Conservation (phyloP, 2,113 vertebrate species). For the Bos taurus region DNA sequence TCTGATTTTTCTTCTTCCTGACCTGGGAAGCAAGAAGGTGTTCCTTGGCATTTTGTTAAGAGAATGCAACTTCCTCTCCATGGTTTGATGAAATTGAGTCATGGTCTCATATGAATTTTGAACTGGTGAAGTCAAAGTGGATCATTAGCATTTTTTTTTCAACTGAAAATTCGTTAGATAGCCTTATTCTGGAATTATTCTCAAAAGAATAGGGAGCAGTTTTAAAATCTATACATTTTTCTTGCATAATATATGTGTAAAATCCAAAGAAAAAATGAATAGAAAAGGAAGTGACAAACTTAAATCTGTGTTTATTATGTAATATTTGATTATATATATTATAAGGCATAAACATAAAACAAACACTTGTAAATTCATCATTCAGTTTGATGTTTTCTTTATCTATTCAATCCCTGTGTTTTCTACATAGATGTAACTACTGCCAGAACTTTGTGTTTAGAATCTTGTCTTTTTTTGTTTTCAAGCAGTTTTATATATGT, state of each 20-base stretch:
- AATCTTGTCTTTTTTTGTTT: constrained; percentile 23
- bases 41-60: not conserved
- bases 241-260: not conserved
- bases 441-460: not conserved
- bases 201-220: not conserved
- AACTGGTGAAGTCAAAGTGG: not conserved
- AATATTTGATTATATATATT: not conserved
- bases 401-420: not conserved
- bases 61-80: not conserved
- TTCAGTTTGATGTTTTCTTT: not conserved
- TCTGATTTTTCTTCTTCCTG: constrained; percentile 1
- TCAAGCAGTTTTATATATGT: not conserved
- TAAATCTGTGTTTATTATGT: not conserved
- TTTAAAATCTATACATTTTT: not conserved
- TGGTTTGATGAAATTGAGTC: not conserved
- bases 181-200: not conserved
- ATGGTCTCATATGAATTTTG: not conserved
- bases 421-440: not conserved
- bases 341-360: not conserved
- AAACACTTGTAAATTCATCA: not conserved
- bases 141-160: constrained; percentile 10
- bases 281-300: not conserved
- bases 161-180: not conserved
- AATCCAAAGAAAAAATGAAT: constrained; percentile 18
- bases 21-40: not conserved